Evolutionary conservation across 2,797 vertebrate species (phyloP).

Genomic region (Leptoclinus maculatus): DNA sequence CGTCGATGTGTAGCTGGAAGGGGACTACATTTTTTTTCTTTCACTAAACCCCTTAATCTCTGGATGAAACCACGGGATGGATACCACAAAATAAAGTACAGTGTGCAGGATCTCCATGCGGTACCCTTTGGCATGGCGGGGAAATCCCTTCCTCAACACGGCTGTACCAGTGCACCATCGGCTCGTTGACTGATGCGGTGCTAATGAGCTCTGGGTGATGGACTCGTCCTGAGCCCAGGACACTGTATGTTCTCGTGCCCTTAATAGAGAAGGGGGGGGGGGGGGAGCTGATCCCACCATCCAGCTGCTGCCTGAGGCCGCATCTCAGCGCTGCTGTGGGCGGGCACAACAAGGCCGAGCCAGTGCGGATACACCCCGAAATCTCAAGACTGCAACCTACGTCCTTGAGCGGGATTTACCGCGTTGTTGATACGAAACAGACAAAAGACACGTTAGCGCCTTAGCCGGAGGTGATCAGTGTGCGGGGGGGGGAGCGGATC

Average conservation of each 20-base stretch:
- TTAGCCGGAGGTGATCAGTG: slow-evolving; percentile 53
- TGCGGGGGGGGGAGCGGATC: slow-evolving; percentile 29
- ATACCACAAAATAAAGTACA: slow-evolving; percentile 56
- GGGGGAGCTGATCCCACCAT: slow-evolving; percentile 34
- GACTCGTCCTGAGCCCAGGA: slow-evolving; percentile 27
- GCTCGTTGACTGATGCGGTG: slow-evolving; percentile 50
- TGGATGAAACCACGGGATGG: slow-evolving; percentile 52
- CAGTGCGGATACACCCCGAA: too few species aligned
- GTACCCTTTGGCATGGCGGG: slow-evolving; percentile 47
- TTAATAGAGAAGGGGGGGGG: slow-evolving; percentile 1
- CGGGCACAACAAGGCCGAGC: slow-evolving; percentile 25
- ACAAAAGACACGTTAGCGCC: slow-evolving; percentile 39
- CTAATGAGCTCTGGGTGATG: slow-evolving; percentile 43
- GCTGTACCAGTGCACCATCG: slow-evolving; percentile 10
- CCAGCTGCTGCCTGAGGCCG: not conserved
- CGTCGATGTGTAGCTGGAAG: slow-evolving; percentile 58
- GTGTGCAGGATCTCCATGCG: slow-evolving; percentile 58
- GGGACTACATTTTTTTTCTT: slow-evolving; percentile 45
- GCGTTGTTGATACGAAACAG: not conserved
- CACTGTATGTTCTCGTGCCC: slow-evolving; percentile 33
- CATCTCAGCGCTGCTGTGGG: slow-evolving; percentile 4
- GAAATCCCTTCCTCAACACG: slow-evolving; percentile 63
- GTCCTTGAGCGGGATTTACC: slow-evolving; percentile 14
- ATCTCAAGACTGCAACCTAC: not conserved
- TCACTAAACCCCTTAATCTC: slow-evolving; percentile 70